Evolutionary conservation across 2,888 invertebrate genomes (phyloP).

Genomic region (Microplitis deprimator): DNA sequence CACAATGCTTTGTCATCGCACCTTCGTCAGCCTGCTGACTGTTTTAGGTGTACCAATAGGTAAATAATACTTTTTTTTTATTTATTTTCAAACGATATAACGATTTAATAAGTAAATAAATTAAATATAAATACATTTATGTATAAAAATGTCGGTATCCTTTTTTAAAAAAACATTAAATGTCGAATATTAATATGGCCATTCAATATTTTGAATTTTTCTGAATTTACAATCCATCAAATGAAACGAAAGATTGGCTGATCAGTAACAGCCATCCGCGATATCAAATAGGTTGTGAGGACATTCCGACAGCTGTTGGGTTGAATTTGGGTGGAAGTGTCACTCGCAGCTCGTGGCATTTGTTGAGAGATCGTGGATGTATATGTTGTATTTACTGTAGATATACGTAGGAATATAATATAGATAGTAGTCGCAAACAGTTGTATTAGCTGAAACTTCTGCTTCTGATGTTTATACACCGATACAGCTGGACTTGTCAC

Average conservation of each 20-base stretch:
- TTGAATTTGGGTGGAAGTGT: constrained; percentile 29
- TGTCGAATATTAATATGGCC: neutral
- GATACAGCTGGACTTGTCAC: constrained; percentile 65
- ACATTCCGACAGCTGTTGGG: constrained; percentile 36
- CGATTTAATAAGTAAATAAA: neutral
- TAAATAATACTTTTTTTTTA: constrained; percentile 46
- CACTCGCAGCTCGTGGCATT: constrained; percentile 38
- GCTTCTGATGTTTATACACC: constrained; percentile 66
- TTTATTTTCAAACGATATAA: neutral
- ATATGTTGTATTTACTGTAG: constrained; percentile 5
- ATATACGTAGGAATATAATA: neutral
- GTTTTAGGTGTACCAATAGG: constrained; percentile 68
- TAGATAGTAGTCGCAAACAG: constrained; percentile 28
- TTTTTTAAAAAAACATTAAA: neutral
- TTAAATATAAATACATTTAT: neutral
- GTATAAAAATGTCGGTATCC: neutral
- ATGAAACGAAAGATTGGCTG: constrained; percentile 12
- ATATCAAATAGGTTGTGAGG: constrained; percentile 32
- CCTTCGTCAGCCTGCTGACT: constrained; percentile 57
- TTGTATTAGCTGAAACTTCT: constrained; percentile 62
- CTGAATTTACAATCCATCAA: constrained; percentile 19
- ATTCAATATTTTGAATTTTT: neutral
- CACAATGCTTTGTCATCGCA: constrained; percentile 66
- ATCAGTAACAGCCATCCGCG: constrained; percentile 10
- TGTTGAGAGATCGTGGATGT: constrained; percentile 27